These are phyloP conservation scores for Lichenostomus cassidix DNA, from an alignment of 2,113 vertebrate species.

Conservation along the genomic window DNA sequence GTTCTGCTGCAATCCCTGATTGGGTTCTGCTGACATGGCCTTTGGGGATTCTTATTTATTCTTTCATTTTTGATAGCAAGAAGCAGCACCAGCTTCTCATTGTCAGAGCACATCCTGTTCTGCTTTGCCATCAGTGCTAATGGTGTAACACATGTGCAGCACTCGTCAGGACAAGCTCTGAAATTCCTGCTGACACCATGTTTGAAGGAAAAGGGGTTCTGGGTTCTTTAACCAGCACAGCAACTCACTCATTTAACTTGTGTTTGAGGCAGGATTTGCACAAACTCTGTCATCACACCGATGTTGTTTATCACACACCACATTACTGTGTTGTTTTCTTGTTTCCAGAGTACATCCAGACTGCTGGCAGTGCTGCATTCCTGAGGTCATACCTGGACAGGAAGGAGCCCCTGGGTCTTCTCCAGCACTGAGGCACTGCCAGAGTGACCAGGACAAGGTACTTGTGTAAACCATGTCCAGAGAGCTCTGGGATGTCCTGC, in stretches of 20 bases:
- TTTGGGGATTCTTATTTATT: neutral
- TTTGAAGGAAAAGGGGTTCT: neutral
- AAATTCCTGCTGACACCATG: neutral
- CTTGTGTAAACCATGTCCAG: neutral
- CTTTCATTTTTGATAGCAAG: neutral
- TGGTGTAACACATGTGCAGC: neutral
- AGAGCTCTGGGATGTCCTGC: neutral
- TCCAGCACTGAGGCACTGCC: neutral
- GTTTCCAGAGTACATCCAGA: conserved; percentile 44
- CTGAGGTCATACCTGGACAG: conserved; percentile 69
- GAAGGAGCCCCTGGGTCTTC: neutral
- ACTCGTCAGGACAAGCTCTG: neutral
- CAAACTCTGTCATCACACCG: neutral
- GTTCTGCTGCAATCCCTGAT: neutral
- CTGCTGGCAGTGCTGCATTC: conserved; percentile 57
- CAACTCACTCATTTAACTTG: accelerated
- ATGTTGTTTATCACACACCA: accelerated
- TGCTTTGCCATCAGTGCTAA: neutral
- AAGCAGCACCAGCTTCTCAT: neutral
- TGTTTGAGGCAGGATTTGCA: neutral
- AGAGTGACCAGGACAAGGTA: neutral
- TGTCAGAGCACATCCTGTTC: accelerated
- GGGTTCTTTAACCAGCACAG: neutral
- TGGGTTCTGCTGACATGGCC: neutral
- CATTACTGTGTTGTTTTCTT: neutral